phyloP scores from a whole-genome alignment of 2,888 invertebrate species.

The Homarus gammarus region DNA sequence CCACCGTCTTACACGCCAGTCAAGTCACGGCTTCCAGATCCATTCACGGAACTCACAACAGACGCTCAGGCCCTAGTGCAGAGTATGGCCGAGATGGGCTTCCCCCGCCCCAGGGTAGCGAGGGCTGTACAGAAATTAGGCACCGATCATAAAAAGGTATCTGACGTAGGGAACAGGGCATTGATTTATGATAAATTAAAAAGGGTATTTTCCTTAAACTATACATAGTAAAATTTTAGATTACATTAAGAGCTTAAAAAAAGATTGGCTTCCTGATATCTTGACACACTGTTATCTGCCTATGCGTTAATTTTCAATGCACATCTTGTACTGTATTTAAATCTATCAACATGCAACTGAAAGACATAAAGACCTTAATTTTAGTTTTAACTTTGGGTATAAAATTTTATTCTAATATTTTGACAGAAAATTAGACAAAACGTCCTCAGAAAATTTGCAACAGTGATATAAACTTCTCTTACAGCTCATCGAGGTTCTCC shows the following conservation, averaged over 20 bases:
- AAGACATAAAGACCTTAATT: no score
- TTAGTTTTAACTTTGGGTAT: no score
- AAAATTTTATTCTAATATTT: no score
- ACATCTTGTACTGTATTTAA: no score
- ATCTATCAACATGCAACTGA: no score
- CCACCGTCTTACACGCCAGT: conserved; percentile 38
- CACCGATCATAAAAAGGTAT: conserved; percentile 91
- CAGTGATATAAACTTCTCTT: conserved; percentile 76
- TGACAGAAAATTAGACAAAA: no score
- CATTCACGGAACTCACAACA: conserved; percentile 80
- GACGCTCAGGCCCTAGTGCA: conserved; percentile 85
- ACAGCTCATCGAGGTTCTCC: conserved; percentile 90
- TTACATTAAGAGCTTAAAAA: not conserved
- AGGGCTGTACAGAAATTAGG: conserved; percentile 89
- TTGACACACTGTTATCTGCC: no score
- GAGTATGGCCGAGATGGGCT: conserved; percentile 92
- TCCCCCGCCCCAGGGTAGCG: conserved; percentile 88
- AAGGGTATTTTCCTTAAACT: no score
- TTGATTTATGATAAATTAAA: no score
- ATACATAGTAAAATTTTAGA: not conserved
- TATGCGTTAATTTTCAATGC: no score
- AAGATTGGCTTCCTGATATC: not conserved
- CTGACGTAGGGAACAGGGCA: no score
- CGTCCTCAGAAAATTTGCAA: no score
- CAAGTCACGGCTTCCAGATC: conserved; percentile 78